Evolutionary conservation across 2,888 invertebrate species (phyloP).

Genomic region (Halocaridina rubra): DNA sequence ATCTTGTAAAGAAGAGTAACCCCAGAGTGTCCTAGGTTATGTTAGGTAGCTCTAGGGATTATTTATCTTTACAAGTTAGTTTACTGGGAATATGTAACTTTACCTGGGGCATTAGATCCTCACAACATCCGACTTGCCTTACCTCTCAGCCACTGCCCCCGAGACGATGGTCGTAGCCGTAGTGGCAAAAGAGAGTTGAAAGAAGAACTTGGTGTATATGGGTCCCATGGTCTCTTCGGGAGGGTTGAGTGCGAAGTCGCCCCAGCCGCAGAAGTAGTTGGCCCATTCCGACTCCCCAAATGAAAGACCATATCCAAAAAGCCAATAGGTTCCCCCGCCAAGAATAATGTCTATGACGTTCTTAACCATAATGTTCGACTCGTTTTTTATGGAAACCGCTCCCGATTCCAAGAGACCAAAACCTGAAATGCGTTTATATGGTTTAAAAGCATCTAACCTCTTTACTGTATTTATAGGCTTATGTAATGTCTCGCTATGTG

Average conservation of each 20-base stretch:
- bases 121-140: no score
- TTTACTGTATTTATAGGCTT: no score
- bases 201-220: slow-evolving; percentile 87
- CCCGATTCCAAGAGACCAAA: slow-evolving; percentile 95
- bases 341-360: slow-evolving; percentile 92
- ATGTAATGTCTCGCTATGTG: no score
- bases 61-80: no score
- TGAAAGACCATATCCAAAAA: slow-evolving; percentile 92
- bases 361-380: slow-evolving; percentile 98
- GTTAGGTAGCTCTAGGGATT: no score
- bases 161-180: slow-evolving; percentile 92
- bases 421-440: no score
- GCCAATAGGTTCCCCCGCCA: slow-evolving; percentile 93
- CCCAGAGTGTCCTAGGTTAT: no score
- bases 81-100: no score
- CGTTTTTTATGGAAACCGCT: slow-evolving; percentile 91
- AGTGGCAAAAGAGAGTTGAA: slow-evolving; percentile 90
- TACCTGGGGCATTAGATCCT: no score
- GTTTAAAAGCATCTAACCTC: no score
- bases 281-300: slow-evolving; percentile 80
- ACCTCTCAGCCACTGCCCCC: slow-evolving; percentile 95
- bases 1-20: no score
- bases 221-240: slow-evolving; percentile 77
- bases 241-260: slow-evolving; percentile 67
- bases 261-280: slow-evolving; percentile 85